These are phyloP conservation scores for Oceanodroma tethys DNA, from an alignment of 2,113 vertebrate species.

Conservation along the genomic window DNA sequence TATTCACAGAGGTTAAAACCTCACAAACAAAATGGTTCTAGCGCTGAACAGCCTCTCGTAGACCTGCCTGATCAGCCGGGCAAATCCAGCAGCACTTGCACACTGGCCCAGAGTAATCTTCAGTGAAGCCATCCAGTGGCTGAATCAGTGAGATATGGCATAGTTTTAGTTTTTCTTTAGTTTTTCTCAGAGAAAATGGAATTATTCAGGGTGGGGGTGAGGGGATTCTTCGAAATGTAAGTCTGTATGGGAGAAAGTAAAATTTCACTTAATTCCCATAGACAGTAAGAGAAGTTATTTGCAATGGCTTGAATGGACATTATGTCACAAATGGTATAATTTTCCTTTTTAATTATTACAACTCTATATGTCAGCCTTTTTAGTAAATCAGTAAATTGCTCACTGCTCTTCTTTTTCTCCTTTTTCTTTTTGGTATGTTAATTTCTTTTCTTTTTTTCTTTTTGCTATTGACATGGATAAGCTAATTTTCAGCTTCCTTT, in stretches of 20 bases:
- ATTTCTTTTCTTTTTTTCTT: background rate
- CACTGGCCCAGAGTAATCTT: background rate
- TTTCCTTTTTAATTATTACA: background rate
- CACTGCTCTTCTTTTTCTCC: background rate
- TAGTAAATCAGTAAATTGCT: background rate
- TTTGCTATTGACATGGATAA: background rate
- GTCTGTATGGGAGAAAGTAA: background rate
- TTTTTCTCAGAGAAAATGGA: background rate
- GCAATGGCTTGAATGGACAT: background rate
- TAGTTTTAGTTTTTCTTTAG: background rate
- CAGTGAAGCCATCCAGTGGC: background rate
- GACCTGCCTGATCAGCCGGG: background rate
- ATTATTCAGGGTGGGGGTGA: background rate
- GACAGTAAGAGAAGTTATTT: background rate
- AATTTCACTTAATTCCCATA: background rate
- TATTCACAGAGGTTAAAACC: background rate
- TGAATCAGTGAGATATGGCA: background rate
- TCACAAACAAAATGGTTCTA: background rate
- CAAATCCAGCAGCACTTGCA: background rate
- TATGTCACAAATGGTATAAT: background rate
- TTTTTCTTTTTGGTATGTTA: background rate
- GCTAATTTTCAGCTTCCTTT: background rate
- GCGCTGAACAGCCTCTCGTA: background rate
- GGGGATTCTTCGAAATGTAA: background rate
- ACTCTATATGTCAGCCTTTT: background rate